Evolutionary conservation across 2,113 vertebrate genomes (phyloP).

Genomic region (Gymnocephalus cernua): DNA sequence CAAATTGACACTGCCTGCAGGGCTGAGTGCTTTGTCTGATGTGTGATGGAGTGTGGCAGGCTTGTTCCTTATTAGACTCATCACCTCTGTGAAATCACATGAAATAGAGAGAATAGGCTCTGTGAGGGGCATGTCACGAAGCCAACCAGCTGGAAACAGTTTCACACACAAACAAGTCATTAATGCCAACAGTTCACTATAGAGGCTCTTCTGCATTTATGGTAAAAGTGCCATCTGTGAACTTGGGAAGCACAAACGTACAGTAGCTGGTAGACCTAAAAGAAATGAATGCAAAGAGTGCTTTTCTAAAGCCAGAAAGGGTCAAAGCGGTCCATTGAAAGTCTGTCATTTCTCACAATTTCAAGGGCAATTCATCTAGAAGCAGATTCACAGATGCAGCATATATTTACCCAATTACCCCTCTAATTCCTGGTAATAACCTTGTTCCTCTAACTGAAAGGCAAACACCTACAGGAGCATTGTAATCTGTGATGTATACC

Average conservation of each 20-base stretch:
- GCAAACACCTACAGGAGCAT: conserved; percentile 3
- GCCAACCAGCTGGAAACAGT: conserved; percentile 24
- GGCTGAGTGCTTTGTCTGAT: conserved; percentile 49
- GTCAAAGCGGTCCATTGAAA: background rate
- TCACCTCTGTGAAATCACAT: conserved; percentile 60
- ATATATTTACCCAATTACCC: conserved; percentile 53
- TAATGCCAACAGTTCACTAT: conserved; percentile 18
- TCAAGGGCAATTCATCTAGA: background rate
- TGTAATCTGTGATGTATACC: conserved; percentile 51
- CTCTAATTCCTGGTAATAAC: conserved; percentile 28
- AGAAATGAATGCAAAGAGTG: background rate
- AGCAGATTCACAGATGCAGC: conserved; percentile 20
- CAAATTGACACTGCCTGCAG: conserved; percentile 50
- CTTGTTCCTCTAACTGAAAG: conserved; percentile 47
- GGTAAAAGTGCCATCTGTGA: conserved; percentile 2
- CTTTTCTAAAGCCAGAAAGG: background rate
- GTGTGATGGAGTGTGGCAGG: conserved; percentile 59
- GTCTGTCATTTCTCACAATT: conserved; percentile 2
- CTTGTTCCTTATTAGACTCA: conserved; percentile 56
- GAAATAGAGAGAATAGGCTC: conserved; percentile 47
- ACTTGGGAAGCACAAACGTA: background rate
- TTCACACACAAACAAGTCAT: conserved; percentile 51
- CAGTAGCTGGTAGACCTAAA: background rate
- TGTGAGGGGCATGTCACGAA: conserved; percentile 37
- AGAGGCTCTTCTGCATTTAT: conserved; percentile 7